These are phyloP conservation scores for Columbina picui DNA, from an alignment of 2,113 vertebrate genomes.

Conservation along the genomic window DNA sequence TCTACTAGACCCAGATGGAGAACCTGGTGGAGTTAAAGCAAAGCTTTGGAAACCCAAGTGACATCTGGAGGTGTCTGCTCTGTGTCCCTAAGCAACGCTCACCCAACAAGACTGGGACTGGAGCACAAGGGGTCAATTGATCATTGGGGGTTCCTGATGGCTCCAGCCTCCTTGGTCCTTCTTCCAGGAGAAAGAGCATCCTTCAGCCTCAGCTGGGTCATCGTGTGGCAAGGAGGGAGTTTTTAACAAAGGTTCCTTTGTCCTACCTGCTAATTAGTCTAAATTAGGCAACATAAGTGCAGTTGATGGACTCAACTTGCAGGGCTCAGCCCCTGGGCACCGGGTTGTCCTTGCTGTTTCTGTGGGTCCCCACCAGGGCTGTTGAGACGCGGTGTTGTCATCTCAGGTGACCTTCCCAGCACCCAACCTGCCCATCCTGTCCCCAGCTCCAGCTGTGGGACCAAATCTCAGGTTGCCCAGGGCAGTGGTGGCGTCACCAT, in stretches of 20 bases:
- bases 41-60: background rate
- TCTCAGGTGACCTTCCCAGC: background rate
- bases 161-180: background rate
- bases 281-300: too few species aligned
- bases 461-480: too few species aligned
- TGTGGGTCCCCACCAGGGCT: background rate
- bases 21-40: background rate
- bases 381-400: rapidly evolving
- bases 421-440: background rate
- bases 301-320: rapidly evolving
- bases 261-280: background rate
- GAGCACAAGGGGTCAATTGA: background rate
- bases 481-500: too few species aligned
- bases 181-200: background rate
- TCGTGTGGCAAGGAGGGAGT: background rate
- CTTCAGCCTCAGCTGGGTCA: background rate
- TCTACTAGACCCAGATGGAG: background rate
- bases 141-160: rapidly evolving
- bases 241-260: background rate
- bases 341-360: background rate
- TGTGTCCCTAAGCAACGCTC: background rate
- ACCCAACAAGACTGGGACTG: too few species aligned
- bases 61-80: too few species aligned
- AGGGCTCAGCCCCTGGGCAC: background rate
- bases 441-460: too few species aligned